Evolutionary conservation across 2,888 invertebrate genomes (phyloP).

Genomic region (Drosophila sordidapex): DNA sequence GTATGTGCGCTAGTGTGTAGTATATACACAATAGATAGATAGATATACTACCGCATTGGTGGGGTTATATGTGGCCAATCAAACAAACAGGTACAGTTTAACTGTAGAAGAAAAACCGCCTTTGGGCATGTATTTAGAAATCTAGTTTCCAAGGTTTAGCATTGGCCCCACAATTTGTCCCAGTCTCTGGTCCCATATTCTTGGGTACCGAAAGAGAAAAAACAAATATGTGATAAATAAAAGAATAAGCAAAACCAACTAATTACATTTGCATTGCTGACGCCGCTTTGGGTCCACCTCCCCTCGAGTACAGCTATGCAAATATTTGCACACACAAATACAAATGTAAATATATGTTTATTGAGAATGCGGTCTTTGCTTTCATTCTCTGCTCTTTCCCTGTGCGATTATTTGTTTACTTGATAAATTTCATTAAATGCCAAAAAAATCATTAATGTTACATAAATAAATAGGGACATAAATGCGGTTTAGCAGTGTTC

Average conservation of each 20-base stretch:
- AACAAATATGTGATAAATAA: slow-evolving; percentile 23
- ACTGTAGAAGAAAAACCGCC: slow-evolving; percentile 15
- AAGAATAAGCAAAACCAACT: slow-evolving; percentile 7
- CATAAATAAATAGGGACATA: slow-evolving; percentile 6
- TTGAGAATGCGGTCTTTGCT: slow-evolving; percentile 5
- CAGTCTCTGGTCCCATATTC: not conserved
- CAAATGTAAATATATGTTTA: not conserved
- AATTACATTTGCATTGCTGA: slow-evolving; percentile 45
- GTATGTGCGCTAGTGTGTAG: slow-evolving; percentile 4
- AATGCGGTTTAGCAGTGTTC: slow-evolving; percentile 30
- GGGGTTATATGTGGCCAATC: slow-evolving; percentile 22
- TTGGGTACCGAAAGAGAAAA: slow-evolving; percentile 11
- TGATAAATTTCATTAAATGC: slow-evolving; percentile 31
- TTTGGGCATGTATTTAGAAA: slow-evolving; percentile 30
- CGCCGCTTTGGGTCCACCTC: slow-evolving; percentile 6
- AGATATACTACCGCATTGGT: slow-evolving; percentile 20
- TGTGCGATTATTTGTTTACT: slow-evolving; percentile 27
- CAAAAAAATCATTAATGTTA: slow-evolving; percentile 4
- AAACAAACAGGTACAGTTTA: slow-evolving; percentile 46
- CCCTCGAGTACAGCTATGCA: slow-evolving; percentile 15
- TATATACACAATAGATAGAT: slow-evolving; percentile 25
- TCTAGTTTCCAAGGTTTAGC: slow-evolving; percentile 33
- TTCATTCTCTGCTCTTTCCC: not conserved
- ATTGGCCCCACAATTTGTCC: slow-evolving; percentile 1
- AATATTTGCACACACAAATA: slow-evolving; percentile 20